These are phyloP conservation scores for Florisuga fusca DNA, from an alignment of 2,797 vertebrate genomes.

Conservation along the genomic window DNA sequence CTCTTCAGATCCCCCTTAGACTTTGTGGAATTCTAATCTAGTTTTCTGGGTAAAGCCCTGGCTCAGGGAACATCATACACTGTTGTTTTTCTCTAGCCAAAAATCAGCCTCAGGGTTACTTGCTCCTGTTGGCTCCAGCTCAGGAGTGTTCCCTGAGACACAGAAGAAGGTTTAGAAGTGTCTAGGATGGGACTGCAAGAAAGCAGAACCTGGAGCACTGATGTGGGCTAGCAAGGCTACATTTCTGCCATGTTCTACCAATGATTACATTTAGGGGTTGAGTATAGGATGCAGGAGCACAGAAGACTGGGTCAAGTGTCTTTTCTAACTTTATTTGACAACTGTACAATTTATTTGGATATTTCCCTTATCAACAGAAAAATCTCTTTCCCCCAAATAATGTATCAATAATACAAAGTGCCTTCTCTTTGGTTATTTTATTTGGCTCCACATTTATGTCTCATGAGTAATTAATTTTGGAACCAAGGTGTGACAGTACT, in stretches of 20 bases:
- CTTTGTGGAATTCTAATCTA: too few species aligned
- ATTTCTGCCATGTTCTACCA: background rate
- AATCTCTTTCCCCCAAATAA: background rate
- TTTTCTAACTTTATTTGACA: background rate
- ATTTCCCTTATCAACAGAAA: background rate
- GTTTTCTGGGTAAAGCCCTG: background rate
- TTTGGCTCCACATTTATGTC: background rate
- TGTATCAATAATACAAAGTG: background rate
- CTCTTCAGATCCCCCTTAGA: background rate
- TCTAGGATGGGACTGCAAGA: background rate
- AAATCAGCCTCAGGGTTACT: background rate
- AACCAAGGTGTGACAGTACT: background rate
- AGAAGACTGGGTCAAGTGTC: too few species aligned
- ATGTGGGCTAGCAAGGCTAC: background rate
- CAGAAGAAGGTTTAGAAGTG: background rate
- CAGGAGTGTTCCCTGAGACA: background rate
- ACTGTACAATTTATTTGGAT: accelerated
- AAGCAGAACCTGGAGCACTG: background rate
- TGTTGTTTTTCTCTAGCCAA: background rate
- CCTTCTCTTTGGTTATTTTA: background rate
- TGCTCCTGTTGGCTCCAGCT: background rate
- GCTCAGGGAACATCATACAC: background rate
- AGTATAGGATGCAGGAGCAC: background rate
- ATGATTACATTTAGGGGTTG: accelerated
- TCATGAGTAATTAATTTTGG: background rate